Conservation (phyloP, 2,113 vertebrate species). For the Sorex araneus region DNA sequence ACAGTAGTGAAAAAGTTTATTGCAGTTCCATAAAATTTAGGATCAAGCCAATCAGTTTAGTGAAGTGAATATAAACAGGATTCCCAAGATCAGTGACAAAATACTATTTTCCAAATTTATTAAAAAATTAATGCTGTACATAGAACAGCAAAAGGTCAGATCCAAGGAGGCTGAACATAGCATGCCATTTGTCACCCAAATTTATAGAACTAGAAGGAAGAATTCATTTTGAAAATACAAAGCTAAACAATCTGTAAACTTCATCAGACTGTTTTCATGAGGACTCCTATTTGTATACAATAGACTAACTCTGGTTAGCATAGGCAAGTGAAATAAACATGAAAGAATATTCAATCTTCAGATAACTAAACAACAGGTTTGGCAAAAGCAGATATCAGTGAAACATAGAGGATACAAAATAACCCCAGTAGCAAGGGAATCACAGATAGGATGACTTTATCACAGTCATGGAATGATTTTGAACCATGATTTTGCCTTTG, state of each 20-base stretch:
- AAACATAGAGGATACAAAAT: not conserved
- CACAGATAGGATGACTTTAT: not conserved
- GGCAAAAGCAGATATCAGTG: not conserved
- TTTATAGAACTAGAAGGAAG: not conserved
- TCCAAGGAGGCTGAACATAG: not conserved
- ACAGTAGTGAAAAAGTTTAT: not conserved
- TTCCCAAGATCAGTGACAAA: not conserved
- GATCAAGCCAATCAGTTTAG: not conserved
- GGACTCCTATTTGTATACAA: not conserved
- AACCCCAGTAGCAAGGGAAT: not conserved
- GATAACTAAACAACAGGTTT: not conserved
- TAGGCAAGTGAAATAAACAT: not conserved
- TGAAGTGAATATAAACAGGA: not conserved
- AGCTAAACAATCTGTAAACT: not conserved
- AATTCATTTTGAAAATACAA: not conserved
- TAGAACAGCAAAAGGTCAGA: not conserved
- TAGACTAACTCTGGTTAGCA: not conserved
- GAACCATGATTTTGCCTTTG: too few relatives aligned
- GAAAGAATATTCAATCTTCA: not conserved
- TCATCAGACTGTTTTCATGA: not conserved
- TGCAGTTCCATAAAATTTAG: not conserved
- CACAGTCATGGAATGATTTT: too few relatives aligned
- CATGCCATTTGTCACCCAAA: not conserved
- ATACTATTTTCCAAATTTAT: not conserved
- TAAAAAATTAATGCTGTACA: constrained; percentile 3